phyloP scores from a whole-genome alignment of 2,113 vertebrate species.

The Hippocampus comes region DNA sequence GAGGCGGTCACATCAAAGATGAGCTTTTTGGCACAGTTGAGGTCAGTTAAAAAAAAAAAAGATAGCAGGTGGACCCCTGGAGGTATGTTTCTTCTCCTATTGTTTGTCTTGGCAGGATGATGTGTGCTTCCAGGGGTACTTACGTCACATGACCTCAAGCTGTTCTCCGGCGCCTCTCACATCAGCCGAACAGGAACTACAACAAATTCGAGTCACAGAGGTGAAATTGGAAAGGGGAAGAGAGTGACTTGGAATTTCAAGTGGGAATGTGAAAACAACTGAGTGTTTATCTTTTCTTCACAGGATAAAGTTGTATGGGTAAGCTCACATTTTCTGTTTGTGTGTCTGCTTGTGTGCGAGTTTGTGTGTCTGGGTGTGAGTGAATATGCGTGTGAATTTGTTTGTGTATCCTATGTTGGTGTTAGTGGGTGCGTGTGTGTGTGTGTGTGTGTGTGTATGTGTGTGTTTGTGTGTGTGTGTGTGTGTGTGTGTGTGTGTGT shows the following conservation, averaged over 20 bases:
- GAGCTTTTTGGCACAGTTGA: conserved; percentile 95
- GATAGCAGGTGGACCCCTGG: background rate
- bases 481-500: background rate
- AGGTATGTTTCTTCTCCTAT: background rate
- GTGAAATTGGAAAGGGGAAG: conserved; percentile 49
- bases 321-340: conserved; percentile 29
- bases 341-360: too few relatives aligned
- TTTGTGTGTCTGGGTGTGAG: too few relatives aligned
- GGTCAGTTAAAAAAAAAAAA: conserved; percentile 64
- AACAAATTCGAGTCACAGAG: conserved; percentile 93
- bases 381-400: too few relatives aligned
- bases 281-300: conserved; percentile 12
- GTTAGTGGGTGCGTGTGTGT: too few relatives aligned
- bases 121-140: conserved; percentile 87
- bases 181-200: conserved; percentile 86
- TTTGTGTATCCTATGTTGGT: background rate
- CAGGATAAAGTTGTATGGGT: conserved; percentile 78
- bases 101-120: conserved; percentile 80
- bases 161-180: conserved; percentile 87
- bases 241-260: background rate
- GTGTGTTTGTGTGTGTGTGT: too few relatives aligned
- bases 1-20: conserved; percentile 92
- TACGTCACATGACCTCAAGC: conserved; percentile 85
- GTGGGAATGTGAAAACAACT: background rate
- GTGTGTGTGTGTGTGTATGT: background rate